phyloP scores from a whole-genome alignment of 2,797 vertebrate species.

The Rhincodon typus region DNA sequence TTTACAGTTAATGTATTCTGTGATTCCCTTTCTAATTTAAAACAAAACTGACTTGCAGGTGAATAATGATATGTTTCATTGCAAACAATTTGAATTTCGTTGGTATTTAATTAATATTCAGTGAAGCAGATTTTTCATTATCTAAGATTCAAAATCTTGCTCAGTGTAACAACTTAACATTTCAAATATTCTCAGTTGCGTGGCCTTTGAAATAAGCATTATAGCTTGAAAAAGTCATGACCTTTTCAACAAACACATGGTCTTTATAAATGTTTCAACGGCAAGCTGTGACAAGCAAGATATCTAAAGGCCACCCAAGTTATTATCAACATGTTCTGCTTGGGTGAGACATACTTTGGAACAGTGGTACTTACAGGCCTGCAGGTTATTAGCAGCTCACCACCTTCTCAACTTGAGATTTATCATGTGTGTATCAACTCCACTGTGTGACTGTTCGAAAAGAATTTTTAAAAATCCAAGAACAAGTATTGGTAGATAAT shows the following conservation, averaged over 20 bases:
- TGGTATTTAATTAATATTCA: neutral
- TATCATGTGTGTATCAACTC: neutral
- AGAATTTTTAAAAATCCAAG: neutral
- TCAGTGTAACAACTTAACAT: neutral
- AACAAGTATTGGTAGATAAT: neutral
- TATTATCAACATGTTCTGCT: neutral
- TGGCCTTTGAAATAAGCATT: slow-evolving; percentile 4
- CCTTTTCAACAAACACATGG: slow-evolving; percentile 15
- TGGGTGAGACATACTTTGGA: neutral
- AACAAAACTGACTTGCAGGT: neutral
- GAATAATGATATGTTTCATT: neutral
- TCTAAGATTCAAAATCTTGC: neutral
- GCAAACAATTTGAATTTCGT: neutral
- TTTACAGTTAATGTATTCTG: neutral
- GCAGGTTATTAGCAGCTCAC: neutral
- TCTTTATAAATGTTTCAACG: neutral
- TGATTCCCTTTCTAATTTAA: neutral
- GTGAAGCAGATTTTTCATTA: slow-evolving; percentile 22
- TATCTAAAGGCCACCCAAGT: neutral
- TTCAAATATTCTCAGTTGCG: neutral
- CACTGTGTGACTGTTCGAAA: neutral
- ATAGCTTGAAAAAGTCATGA: neutral
- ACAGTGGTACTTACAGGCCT: neutral
- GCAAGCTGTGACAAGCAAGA: neutral
- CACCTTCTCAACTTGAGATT: neutral